Conservation (phyloP, 2,797 vertebrate species). For the Pelobates cultripes region DNA sequence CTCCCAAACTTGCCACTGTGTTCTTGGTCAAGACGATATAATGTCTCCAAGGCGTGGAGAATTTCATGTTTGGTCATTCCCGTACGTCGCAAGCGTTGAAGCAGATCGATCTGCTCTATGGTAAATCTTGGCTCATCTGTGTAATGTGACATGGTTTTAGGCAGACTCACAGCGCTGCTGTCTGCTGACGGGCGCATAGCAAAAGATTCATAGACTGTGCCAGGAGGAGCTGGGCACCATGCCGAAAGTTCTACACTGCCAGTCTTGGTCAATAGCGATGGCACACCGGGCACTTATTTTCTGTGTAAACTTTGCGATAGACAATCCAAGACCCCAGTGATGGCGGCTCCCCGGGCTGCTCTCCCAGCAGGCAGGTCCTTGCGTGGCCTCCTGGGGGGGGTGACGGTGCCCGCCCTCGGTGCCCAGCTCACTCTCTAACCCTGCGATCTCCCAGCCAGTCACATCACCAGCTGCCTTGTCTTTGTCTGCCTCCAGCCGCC, state of each 20-base stretch:
- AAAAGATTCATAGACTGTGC: constrained; percentile 35
- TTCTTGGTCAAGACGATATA: constrained; percentile 96
- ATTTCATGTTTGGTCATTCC: constrained; percentile 97
- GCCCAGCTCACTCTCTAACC: constrained; percentile 10
- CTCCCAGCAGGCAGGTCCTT: background rate
- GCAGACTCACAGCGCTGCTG: constrained; percentile 79
- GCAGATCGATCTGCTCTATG: constrained; percentile 98
- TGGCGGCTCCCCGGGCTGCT: background rate
- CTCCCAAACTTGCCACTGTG: constrained; percentile 96
- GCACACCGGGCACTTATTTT: no score
- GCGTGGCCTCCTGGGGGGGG: background rate
- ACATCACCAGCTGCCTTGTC: constrained; percentile 80
- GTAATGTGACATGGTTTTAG: constrained; percentile 96
- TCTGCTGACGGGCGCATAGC: constrained; percentile 52
- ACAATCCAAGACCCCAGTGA: no score
- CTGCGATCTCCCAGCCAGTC: constrained; percentile 68
- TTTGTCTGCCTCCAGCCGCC: constrained; percentile 97
- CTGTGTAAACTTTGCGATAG: no score
- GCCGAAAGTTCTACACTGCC: background rate
- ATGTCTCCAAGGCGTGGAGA: constrained; percentile 93
- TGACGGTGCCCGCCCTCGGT: constrained; percentile 17
- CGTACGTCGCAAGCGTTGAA: constrained; percentile 91
- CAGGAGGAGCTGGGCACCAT: constrained; percentile 37
- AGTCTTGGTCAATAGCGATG: background rate
- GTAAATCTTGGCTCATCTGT: constrained; percentile 97